A percentile compares a stretch with the other conserved stretches of the same genome.
These are phyloP conservation scores for Entelurus aequoreus DNA, from an alignment of 2,113 vertebrate species.

Conservation along the genomic window DNA sequence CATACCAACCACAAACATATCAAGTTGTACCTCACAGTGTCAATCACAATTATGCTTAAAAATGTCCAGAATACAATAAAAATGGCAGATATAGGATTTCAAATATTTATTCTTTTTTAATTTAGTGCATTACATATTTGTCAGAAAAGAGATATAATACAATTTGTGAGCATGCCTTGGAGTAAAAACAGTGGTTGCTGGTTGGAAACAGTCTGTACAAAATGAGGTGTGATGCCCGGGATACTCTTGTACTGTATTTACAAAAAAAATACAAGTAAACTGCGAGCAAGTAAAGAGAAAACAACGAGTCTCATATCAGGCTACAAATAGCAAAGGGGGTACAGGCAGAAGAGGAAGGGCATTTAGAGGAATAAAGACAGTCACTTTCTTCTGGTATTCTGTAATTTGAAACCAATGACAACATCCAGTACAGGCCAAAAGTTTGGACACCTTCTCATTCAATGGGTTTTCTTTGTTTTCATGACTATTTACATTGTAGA, in stretches of 20 bases:
- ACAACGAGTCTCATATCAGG: neutral
- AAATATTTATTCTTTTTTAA: slow-evolving; percentile 77
- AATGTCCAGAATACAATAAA: neutral
- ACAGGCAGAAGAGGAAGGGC: slow-evolving; percentile 10
- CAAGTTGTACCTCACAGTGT: no score
- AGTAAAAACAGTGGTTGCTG: slow-evolving; percentile 54
- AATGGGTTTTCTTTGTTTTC: no score
- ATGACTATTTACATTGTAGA: no score
- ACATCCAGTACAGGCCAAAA: no score
- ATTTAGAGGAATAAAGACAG: slow-evolving; percentile 3
- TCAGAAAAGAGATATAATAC: slow-evolving; percentile 75
- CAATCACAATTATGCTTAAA: no score
- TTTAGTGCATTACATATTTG: slow-evolving; percentile 82
- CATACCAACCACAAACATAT: no score
- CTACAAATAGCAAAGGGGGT: neutral
- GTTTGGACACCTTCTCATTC: no score
- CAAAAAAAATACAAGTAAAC: slow-evolving; percentile 18
- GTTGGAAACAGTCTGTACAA: slow-evolving; percentile 50
- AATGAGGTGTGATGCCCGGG: slow-evolving; percentile 22
- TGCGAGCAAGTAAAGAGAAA: slow-evolving; percentile 14
- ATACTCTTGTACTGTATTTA: slow-evolving; percentile 8
- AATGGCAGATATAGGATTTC: slow-evolving; percentile 20
- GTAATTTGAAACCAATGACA: neutral
- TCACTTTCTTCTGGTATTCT: slow-evolving; percentile 2
- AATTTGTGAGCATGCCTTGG: slow-evolving; percentile 53